Conservation (phyloP, 2,113 vertebrate species). For the Marmota monax region DNA sequence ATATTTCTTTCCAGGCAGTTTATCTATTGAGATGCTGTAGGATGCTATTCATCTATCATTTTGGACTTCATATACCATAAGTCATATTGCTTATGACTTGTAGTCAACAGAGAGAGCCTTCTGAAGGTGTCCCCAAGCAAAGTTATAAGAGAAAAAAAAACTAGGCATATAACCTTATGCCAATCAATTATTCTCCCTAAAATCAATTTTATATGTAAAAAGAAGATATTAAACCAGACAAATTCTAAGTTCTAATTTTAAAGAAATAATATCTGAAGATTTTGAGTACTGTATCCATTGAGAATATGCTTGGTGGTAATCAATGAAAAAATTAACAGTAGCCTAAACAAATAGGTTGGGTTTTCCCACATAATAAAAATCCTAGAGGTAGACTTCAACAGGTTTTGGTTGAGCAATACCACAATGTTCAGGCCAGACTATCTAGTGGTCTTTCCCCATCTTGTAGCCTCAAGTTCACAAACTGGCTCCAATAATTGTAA, state of each 20-base stretch:
- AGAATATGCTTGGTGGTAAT: not conserved
- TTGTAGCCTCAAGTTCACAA: not conserved
- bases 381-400: not conserved
- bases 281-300: not conserved
- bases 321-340: constrained; percentile 9
- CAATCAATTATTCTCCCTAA: not conserved
- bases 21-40: not conserved
- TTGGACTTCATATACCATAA: not conserved
- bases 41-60: not conserved
- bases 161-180: not conserved
- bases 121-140: not conserved
- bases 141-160: constrained; percentile 20
- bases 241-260: constrained; percentile 40
- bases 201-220: not conserved
- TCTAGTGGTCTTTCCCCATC: not conserved
- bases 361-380: not conserved
- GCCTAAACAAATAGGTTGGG: not conserved
- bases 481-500: not conserved
- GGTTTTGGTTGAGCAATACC: not conserved
- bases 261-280: not conserved
- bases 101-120: constrained; percentile 16
- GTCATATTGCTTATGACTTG: not conserved
- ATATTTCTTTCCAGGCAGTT: constrained; percentile 45
- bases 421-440: not conserved
- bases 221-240: not conserved